Base-by-base conservation (phyloP, 2,888 invertebrate species). In the Drosophila mimetica region DNA sequence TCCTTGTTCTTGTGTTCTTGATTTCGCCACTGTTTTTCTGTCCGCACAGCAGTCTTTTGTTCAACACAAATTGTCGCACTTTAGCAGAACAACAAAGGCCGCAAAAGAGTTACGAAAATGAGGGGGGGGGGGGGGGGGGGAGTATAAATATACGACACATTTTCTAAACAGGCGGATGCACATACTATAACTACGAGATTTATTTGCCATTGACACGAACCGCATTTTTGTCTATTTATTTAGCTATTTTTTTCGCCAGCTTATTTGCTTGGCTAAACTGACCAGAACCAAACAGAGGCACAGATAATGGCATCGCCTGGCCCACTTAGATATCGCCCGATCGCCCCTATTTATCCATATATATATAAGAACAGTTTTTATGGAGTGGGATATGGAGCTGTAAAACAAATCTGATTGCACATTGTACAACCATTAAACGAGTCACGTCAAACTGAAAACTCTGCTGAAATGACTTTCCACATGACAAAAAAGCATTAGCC, bases 11-110 rank as follows among this genome's bases (percentile, higher is more conserved):
- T 54, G 54, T 11, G 11, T n/a, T 34, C 18, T 20, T 44, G 16
- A 30, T 44, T 58, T 51, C 28, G 58, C 58, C 55, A 42, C 41
- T 47, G 58, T 44, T 47, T 25, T 48, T 53, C 53, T 37, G 25
- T 5, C 25, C 25, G 7, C 1, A 7, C 55, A 18, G n/a, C 14
- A 63, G 67, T 60, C 63, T 74, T 54, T 80, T 83, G 67, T 74
- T 52, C n/a, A 69, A 84, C 75, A 79, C 81, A 84, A 80, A 84
- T 75, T 79, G 82, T 81, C 69, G 73, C 82, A 81, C 78, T 81
- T 84, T 53, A 66, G 65, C 72, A 59, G 55, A 47, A 48, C 36
- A 55, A 54, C 44, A 58, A 47, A 39, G 36, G 36, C 52, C 30
- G 28, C 44, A 28, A 44, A 28, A 16, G 22, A 44, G 18, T 5